A percentile compares a stretch with the other conserved stretches of the same genome.
phyloP scores from a whole-genome alignment of 2,113 vertebrate genomes.

The Ranitomeya variabilis region DNA sequence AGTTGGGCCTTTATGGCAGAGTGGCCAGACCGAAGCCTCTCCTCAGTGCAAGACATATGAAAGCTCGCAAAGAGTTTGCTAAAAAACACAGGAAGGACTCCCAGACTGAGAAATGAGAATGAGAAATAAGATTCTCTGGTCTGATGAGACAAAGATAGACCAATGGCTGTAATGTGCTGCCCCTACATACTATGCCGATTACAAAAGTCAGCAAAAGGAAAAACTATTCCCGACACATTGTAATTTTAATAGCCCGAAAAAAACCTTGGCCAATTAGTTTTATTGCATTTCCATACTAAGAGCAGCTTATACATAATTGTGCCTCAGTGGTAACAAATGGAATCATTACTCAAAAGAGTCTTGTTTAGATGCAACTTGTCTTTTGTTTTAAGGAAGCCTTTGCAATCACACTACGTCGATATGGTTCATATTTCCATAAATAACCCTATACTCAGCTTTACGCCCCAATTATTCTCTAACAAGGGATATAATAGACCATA shows the following conservation, averaged over 20 bases:
- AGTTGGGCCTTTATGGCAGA: no score
- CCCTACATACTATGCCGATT: not conserved
- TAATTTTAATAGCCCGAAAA: not conserved
- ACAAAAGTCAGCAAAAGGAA: not conserved
- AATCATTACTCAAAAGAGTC: not conserved
- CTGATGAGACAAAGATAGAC: no score
- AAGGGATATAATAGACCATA: slow-evolving; percentile 33
- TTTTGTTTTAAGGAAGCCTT: not conserved
- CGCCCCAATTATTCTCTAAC: slow-evolving; percentile 22
- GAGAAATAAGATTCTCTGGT: no score
- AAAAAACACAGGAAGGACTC: no score
- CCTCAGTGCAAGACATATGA: no score
- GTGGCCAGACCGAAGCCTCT: no score
- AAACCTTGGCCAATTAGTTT: not conserved
- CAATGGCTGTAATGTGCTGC: not conserved
- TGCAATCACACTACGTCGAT: not conserved
- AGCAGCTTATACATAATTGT: not conserved
- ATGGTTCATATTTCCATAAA: slow-evolving; percentile 9
- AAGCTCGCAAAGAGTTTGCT: no score
- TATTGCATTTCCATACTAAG: not conserved
- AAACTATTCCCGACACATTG: not conserved
- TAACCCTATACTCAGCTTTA: slow-evolving; percentile 7
- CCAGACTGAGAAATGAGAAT: no score
- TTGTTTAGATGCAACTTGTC: not conserved
- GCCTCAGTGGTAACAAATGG: not conserved